Percentiles rank a stretch among this genome's conserved stretches.
Conservation (phyloP, 1,140 invertebrate species). For the Drosophila sturtevanti region DNA sequence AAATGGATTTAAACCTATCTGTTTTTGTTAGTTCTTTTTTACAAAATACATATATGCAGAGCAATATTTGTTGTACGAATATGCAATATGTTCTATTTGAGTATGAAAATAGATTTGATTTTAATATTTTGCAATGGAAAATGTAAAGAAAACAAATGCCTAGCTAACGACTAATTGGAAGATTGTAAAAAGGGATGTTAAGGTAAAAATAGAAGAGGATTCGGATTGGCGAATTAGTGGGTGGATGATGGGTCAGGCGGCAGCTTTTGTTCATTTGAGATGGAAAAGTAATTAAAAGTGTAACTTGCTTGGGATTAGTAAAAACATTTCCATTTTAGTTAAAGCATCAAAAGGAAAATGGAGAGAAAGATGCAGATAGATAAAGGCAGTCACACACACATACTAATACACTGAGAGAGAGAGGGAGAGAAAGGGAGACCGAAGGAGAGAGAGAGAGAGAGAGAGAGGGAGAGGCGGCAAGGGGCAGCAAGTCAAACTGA, state of each 20-base stretch:
- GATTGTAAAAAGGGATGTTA: neutral
- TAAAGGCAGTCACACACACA: constrained; percentile 16
- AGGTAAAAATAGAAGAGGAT: neutral
- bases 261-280: constrained; percentile 61
- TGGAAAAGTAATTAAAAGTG: constrained; percentile 79
- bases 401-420: neutral
- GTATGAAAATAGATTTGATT: neutral
- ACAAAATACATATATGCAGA: neutral
- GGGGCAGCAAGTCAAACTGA: constrained; percentile 70
- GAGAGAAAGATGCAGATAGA: neutral
- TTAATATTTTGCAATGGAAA: constrained; percentile 2
- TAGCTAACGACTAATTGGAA: neutral
- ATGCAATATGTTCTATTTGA: neutral
- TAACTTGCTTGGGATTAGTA: constrained; percentile 78
- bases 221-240: neutral
- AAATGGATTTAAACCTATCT: neutral
- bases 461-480: constrained; percentile 4
- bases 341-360: constrained; percentile 50
- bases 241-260: neutral
- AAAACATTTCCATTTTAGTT: constrained; percentile 78
- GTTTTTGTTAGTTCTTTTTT: neutral
- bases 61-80: too few species aligned
- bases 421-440: neutral
- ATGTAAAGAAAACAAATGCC: neutral
- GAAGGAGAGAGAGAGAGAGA: neutral